phyloP scores from a whole-genome alignment of 1,140 invertebrate species.

The Fragariocoptes setiger region DNA sequence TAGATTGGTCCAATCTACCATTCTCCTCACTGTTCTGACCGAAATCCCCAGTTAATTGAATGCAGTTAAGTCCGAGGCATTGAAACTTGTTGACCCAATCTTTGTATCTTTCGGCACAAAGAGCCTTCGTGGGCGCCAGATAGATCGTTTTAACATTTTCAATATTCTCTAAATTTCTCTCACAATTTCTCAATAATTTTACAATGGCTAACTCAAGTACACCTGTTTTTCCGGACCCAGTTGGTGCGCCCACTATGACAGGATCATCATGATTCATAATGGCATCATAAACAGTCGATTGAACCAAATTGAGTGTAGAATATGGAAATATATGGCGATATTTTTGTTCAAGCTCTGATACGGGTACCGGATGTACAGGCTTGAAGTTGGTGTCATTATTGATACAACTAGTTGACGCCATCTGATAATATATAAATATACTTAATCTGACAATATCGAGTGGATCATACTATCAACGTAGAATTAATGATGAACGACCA shows the following conservation, averaged over 20 bases:
- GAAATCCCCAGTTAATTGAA: slow-evolving; percentile 39
- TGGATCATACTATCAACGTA: no score
- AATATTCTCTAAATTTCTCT: slow-evolving; percentile 20
- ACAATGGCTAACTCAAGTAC: slow-evolving; percentile 46
- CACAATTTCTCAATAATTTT: slow-evolving; percentile 22
- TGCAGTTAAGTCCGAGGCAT: slow-evolving; percentile 25
- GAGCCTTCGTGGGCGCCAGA: slow-evolving; percentile 40
- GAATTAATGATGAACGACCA: no score
- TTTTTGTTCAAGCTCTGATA: neutral
- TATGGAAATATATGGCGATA: slow-evolving; percentile 1
- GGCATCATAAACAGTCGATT: slow-evolving; percentile 6
- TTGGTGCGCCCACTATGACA: slow-evolving; percentile 38
- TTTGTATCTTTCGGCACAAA: slow-evolving; percentile 31
- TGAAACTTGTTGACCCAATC: slow-evolving; percentile 40
- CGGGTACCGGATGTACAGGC: no score
- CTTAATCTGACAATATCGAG: no score
- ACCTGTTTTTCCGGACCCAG: slow-evolving; percentile 46
- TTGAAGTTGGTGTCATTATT: no score
- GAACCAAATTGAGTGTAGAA: slow-evolving; percentile 5
- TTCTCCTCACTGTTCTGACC: slow-evolving; percentile 22
- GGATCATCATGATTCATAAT: slow-evolving; percentile 27
- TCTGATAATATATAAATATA: no score
- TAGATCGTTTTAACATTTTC: slow-evolving; percentile 7
- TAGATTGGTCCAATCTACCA: slow-evolving; percentile 10
- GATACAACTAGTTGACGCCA: no score